Evolutionary conservation across 2,888 invertebrate species (phyloP).

Genomic region (Meta bourneti): DNA sequence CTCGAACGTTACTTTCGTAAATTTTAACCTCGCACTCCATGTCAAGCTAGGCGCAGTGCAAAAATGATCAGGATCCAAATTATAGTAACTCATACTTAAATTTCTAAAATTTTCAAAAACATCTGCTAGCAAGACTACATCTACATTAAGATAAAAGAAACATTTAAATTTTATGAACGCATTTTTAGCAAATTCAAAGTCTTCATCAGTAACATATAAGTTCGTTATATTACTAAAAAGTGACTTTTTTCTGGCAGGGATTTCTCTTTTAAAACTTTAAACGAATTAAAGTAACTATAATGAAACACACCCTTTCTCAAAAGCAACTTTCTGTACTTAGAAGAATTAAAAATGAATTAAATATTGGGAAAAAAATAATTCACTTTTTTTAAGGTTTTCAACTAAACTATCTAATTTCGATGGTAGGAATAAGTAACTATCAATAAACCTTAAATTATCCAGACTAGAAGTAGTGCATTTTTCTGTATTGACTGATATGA

Average conservation of each 20-base stretch:
- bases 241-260: conserved; percentile 15
- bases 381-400: conserved; percentile 61
- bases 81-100: too few relatives aligned
- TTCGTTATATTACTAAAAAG: conserved; percentile 26
- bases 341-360: conserved; percentile 3
- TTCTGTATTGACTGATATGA: too few relatives aligned
- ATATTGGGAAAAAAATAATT: conserved; percentile 13
- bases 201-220: conserved; percentile 8
- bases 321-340: neutral
- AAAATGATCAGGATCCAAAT: conserved; percentile 37
- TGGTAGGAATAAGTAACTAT: conserved; percentile 77
- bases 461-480: conserved; percentile 70
- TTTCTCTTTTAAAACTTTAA: conserved; percentile 4
- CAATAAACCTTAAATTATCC: conserved; percentile 77
- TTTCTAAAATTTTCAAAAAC: conserved; percentile 22
- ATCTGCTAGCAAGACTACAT: conserved; percentile 26
- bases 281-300: conserved; percentile 26
- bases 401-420: conserved; percentile 45
- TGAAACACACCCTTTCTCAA: conserved; percentile 32
- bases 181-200: conserved; percentile 17
- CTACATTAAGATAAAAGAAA: conserved; percentile 17
- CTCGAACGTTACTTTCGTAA: conserved; percentile 78
- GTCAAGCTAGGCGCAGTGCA: conserved; percentile 73
- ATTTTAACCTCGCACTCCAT: conserved; percentile 78
- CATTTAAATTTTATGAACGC: conserved; percentile 31